Conservation (phyloP, 2,888 invertebrate species). For the Cantharis lateralis region DNA sequence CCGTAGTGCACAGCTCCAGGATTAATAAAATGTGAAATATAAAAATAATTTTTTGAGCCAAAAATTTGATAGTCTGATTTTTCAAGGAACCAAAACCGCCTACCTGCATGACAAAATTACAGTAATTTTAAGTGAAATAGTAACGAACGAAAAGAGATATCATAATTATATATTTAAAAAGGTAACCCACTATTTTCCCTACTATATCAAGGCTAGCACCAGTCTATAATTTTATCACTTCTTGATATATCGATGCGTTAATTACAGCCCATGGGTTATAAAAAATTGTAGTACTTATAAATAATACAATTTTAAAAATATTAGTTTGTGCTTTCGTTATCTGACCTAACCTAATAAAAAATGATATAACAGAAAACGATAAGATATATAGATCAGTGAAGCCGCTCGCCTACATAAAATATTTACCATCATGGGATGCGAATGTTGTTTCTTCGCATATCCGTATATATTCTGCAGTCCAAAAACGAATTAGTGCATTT, state of each 20-base stretch:
- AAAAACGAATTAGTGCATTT: not conserved
- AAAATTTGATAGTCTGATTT: not conserved
- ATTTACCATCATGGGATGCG: not conserved
- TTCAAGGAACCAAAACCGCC: not conserved
- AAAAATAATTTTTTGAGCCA: too few species aligned
- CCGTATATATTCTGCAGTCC: not conserved
- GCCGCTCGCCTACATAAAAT: not conserved
- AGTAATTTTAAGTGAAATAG: not conserved
- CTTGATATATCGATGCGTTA: not conserved
- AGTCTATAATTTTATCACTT: not conserved
- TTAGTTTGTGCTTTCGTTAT: not conserved
- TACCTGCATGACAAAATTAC: not conserved
- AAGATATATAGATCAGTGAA: not conserved
- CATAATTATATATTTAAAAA: not conserved
- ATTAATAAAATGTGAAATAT: too few species aligned
- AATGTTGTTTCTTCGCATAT: not conserved
- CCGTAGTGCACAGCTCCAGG: not conserved
- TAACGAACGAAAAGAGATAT: not conserved
- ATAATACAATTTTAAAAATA: not conserved
- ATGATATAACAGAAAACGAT: not conserved
- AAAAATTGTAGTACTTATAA: not conserved
- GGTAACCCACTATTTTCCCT: not conserved
- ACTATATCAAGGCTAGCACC: conserved; percentile 1
- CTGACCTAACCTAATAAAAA: not conserved
- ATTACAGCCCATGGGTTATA: not conserved